phyloP scores from a whole-genome alignment of 2,797 vertebrate species.

The Potorous gilbertii region DNA sequence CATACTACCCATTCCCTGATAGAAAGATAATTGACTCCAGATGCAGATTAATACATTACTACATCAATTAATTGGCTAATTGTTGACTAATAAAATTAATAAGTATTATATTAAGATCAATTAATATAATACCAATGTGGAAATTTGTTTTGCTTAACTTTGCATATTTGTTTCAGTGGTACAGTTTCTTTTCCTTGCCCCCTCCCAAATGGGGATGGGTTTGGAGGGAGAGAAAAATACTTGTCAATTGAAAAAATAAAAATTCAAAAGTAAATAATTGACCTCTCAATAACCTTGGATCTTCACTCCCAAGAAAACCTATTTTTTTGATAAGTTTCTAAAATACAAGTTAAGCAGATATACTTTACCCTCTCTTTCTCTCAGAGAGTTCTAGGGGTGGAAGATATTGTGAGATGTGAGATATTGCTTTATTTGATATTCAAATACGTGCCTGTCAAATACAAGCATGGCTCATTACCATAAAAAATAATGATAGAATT shows the following conservation, averaged over 20 bases:
- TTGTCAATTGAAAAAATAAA: not conserved
- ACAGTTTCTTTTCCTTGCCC: not conserved
- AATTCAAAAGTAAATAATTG: not conserved
- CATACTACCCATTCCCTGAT: not conserved
- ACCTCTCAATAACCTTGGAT: not conserved
- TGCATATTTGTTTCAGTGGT: not conserved
- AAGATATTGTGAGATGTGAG: not conserved
- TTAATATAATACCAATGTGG: not conserved
- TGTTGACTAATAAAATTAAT: not conserved
- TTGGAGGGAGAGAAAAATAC: not conserved
- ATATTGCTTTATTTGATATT: not conserved
- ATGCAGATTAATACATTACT: not conserved
- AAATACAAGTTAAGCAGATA: rapidly evolving
- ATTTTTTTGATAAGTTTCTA: not conserved
- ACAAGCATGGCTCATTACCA: not conserved
- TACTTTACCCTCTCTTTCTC: not conserved
- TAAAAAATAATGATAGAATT: not conserved
- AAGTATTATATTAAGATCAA: not conserved
- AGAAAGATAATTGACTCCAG: not conserved
- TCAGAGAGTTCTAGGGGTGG: not conserved
- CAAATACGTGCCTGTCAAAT: not conserved
- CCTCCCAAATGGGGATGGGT: not conserved
- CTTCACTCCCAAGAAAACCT: no score
- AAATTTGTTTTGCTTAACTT: not conserved
- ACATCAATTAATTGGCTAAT: not conserved